A percentile compares a stretch with the other conserved stretches of the same genome.
Evolutionary conservation across 2,797 vertebrate genomes (phyloP).

Genomic region (Bucorvus abyssinicus): DNA sequence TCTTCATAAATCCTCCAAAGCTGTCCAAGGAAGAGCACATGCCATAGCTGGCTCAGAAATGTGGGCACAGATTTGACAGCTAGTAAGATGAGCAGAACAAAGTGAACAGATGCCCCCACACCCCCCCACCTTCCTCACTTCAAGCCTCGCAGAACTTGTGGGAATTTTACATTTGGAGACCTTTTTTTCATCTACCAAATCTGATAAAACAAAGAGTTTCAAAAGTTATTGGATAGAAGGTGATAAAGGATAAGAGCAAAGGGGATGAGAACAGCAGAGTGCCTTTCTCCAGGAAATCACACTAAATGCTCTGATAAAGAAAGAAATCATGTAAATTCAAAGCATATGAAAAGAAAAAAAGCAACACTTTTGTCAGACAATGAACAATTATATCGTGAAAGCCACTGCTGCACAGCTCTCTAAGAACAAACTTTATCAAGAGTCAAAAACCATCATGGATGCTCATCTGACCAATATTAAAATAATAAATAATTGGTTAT

Average conservation of each 20-base stretch:
- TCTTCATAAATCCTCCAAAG: neutral
- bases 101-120: neutral
- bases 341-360: neutral
- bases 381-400: neutral
- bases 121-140: too few species aligned
- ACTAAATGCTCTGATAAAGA: neutral
- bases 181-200: neutral
- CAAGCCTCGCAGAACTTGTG: neutral
- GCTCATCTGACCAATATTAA: neutral
- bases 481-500: neutral
- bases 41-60: neutral
- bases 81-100: neutral
- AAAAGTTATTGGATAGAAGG: neutral
- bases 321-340: neutral
- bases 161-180: neutral
- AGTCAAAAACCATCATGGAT: neutral
- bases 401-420: fast-evolving
- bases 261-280: neutral
- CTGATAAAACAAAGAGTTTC: neutral
- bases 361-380: neutral
- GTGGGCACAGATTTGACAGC: neutral
- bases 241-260: neutral
- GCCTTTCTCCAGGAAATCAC: neutral
- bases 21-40: neutral
- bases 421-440: neutral